phyloP scores from a whole-genome alignment of 2,888 invertebrate genomes.

The Anoplius nigerrimus region DNA sequence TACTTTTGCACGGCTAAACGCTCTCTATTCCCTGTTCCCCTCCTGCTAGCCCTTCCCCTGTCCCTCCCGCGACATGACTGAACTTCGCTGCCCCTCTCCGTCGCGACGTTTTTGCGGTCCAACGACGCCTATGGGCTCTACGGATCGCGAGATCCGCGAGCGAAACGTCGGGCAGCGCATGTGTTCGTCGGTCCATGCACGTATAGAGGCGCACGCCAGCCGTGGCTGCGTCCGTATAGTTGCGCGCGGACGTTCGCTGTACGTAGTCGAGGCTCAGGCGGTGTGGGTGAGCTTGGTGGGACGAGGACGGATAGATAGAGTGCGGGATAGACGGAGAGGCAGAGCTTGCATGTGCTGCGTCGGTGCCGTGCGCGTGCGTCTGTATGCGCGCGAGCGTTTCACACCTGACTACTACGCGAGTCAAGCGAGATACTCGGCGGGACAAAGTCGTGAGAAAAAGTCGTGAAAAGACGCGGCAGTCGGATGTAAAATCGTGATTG shows the following conservation, averaged over 20 bases:
- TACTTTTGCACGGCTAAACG: conserved; percentile 38
- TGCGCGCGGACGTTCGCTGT: conserved; percentile 32
- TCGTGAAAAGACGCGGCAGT: neutral
- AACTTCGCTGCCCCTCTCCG: neutral
- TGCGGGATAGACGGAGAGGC: too few relatives aligned
- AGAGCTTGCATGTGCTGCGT: conserved; percentile 54
- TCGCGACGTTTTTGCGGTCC: conserved; percentile 2
- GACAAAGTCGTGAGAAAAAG: conserved; percentile 11
- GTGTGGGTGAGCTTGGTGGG: conserved; percentile 52
- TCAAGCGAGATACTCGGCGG: conserved; percentile 56
- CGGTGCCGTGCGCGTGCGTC: conserved; percentile 43
- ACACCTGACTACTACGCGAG: conserved; percentile 72
- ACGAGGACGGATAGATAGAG: conserved; percentile 34
- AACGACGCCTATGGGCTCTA: conserved; percentile 45
- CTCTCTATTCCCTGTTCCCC: conserved; percentile 38
- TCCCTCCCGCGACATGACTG: neutral
- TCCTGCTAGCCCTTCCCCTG: conserved; percentile 16
- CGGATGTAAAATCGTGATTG: conserved; percentile 1
- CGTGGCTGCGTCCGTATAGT: conserved; percentile 22
- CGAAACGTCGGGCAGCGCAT: conserved; percentile 46
- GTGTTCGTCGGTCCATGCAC: too few relatives aligned
- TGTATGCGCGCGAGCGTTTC: conserved; percentile 70
- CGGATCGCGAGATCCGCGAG: conserved; percentile 62
- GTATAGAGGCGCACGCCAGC: neutral
- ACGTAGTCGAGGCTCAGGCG: neutral